Conservation (phyloP, 2,797 vertebrate species). For the Chaetodon trifasciatus region DNA sequence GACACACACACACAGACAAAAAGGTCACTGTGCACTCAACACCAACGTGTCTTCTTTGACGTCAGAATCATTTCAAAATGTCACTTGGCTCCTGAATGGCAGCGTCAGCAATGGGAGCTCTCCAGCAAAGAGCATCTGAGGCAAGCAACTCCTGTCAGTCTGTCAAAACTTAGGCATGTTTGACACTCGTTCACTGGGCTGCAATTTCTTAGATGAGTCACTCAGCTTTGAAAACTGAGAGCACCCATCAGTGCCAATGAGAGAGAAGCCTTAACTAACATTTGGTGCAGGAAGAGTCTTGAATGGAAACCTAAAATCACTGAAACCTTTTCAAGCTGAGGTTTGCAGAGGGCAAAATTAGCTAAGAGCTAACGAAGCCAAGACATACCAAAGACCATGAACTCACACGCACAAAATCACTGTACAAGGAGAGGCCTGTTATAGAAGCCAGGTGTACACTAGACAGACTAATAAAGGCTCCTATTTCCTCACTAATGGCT, state of each 20-base stretch:
- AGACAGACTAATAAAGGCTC: constrained; percentile 82
- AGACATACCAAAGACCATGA: constrained; percentile 37
- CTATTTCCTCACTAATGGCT: constrained; percentile 80
- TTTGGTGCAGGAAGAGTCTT: constrained; percentile 11
- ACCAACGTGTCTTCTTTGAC: constrained; percentile 59
- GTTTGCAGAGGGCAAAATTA: constrained; percentile 40
- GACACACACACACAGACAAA: constrained; percentile 63
- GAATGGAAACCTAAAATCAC: constrained; percentile 48
- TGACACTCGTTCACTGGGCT: constrained; percentile 29
- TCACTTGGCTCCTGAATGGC: constrained; percentile 69
- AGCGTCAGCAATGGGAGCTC: constrained; percentile 55
- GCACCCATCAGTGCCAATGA: constrained; percentile 14
- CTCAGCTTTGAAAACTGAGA: constrained; percentile 43
- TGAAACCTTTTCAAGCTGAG: constrained; percentile 39
- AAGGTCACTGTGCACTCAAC: constrained; percentile 69
- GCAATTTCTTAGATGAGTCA: constrained; percentile 45
- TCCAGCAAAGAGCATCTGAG: constrained; percentile 49
- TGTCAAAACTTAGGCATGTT: constrained; percentile 14
- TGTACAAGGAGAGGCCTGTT: constrained; percentile 67
- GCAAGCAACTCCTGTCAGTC: constrained; percentile 40
- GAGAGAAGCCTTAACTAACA: constrained; percentile 15
- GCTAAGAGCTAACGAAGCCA: constrained; percentile 36
- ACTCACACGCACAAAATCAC: constrained; percentile 51
- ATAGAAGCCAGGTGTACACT: constrained; percentile 81
- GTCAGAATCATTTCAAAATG: constrained; percentile 73